Evolutionary conservation across 2,113 vertebrate species (phyloP).

Genomic region (Coptodon bakossiorum): DNA sequence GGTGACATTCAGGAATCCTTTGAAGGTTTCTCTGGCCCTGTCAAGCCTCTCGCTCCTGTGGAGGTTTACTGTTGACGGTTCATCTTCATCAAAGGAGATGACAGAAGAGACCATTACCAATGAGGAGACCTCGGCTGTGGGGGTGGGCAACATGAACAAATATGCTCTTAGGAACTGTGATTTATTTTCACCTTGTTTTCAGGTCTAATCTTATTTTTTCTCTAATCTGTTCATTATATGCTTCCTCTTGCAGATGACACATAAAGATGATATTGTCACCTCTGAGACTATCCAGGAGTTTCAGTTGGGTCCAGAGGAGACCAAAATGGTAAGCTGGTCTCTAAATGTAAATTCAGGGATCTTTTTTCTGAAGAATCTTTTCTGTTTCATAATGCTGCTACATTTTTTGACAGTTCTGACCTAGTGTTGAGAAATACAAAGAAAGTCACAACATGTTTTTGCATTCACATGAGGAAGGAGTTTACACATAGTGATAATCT

Average conservation of each 20-base stretch:
- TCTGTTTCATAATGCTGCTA: neutral
- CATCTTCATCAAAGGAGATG: constrained; percentile 54
- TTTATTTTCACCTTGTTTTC: neutral
- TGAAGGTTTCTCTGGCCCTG: constrained; percentile 88
- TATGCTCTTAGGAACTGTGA: neutral
- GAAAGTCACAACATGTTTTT: neutral
- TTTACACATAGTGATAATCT: neutral
- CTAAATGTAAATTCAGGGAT: neutral
- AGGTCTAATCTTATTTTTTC: neutral
- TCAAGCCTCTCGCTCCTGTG: constrained; percentile 87
- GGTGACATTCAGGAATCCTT: constrained; percentile 89
- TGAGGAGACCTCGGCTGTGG: constrained; percentile 53
- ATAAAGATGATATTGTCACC: constrained; percentile 74
- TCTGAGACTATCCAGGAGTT: constrained; percentile 91
- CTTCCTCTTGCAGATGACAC: constrained; percentile 57
- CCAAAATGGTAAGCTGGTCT: constrained; percentile 80
- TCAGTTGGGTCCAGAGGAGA: constrained; percentile 85
- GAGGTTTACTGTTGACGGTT: constrained; percentile 83
- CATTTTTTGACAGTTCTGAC: neutral
- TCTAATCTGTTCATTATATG: neutral
- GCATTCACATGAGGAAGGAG: neutral
- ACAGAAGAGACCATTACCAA: constrained; percentile 75
- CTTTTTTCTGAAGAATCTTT: neutral
- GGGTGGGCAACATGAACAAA: constrained; percentile 8
- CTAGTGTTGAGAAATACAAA: neutral